Base-by-base conservation (phyloP, 2,113 vertebrate species). In the Zingel zingel region DNA sequence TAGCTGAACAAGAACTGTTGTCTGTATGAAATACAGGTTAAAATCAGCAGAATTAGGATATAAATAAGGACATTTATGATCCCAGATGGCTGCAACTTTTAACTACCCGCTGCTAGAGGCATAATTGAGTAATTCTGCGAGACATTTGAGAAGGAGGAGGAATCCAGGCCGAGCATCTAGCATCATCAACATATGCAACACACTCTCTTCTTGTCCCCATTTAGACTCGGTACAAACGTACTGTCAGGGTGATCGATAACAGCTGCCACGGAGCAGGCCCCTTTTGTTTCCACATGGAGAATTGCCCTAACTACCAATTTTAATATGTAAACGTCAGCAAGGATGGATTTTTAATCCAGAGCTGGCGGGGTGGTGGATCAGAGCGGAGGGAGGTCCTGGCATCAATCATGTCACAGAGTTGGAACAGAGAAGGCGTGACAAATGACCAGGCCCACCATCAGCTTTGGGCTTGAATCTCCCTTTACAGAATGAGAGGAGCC, bases 271-370 rank as follows among this genome's bases (percentile, higher is more conserved):
- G 66, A 79, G 79, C 76, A 81, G 83, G 73, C 66, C 19, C 74
- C 74, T 79, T 81, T 84, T 90, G 88, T 93, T 94, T 94, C 84
- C 79, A 88, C 77, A 63, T 70, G 77, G 88, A 83, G 78, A 88
- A 91, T 84, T 86, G 83, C 84, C 66, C 85, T 88, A 90, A 92
- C 86, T 87, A 91, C 86, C 67, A 85, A 87, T 91, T 93, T 86
- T 88, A 93, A 90, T 92, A 94, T 91, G 89, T 89, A 94, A 92
- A 94, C 74, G 87, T 94, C 91, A 93, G 93, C 86, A 88, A 62
- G 81, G 30, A 94, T 91, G 86, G 91, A 81, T 89, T 91, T 92
- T 93, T 92, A 94, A 93, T 94, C 90, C 87, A 89, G 91, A 89
- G 88, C 85, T 84, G 76, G 83, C 79, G 16, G 88, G 71, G 86